phyloP scores from a whole-genome alignment of 2,113 vertebrate species.

The Naja naja region DNA sequence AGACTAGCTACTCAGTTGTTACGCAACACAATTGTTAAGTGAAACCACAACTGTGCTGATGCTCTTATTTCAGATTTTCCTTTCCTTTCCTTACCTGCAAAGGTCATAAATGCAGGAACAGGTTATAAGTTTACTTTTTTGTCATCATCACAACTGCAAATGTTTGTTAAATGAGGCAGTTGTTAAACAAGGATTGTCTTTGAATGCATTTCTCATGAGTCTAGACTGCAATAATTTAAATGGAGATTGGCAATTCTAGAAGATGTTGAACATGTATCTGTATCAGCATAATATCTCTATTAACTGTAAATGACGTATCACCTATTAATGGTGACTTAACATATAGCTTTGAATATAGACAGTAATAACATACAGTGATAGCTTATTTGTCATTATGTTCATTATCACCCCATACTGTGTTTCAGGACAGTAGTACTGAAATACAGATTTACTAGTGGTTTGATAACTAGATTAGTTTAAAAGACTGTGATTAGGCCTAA shows the following conservation, averaged over 20 bases:
- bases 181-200: neutral
- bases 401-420: neutral
- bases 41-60: neutral
- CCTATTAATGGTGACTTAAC: neutral
- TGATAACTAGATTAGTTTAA: neutral
- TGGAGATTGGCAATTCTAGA: neutral
- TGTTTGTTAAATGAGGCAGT: neutral
- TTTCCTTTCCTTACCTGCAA: neutral
- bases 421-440: neutral
- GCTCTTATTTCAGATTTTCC: neutral
- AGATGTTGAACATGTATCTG: neutral
- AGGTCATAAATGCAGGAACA: neutral
- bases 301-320: neutral
- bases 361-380: neutral
- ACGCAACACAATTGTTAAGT: neutral
- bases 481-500: neutral
- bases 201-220: neutral
- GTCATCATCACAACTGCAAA: neutral
- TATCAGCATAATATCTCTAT: neutral
- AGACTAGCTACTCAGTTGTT: neutral
- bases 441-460: neutral
- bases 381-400: neutral
- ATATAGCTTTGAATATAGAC: neutral
- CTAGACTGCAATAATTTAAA: neutral
- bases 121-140: neutral